Percentiles rank a stretch among this genome's conserved stretches.
Evolutionary conservation across 64 coral and sea anemone species (phyloP).

Genomic region (Astreopora myriophthalma): DNA sequence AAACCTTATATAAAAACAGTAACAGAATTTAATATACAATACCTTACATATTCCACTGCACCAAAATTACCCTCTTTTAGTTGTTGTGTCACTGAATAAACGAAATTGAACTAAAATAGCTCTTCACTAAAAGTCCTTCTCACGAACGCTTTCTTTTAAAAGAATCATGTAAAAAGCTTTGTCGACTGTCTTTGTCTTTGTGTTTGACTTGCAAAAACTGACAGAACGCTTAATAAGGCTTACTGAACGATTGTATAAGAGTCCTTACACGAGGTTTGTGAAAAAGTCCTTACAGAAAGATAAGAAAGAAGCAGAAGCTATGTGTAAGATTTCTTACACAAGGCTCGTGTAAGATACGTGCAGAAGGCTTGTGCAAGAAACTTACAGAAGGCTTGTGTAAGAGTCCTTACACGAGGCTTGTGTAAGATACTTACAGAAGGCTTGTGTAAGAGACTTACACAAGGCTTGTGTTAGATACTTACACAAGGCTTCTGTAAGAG

Average conservation of each 20-base stretch:
- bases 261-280: neutral
- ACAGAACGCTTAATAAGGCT: neutral
- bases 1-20: too few species aligned
- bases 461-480: neutral
- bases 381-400: neutral
- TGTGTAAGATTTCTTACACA: neutral
- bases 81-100: too few species aligned
- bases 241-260: too few species aligned
- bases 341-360: neutral
- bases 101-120: too few species aligned
- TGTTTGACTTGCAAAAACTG: neutral
- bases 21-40: too few species aligned
- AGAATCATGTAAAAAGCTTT: too few species aligned
- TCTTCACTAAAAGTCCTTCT: too few species aligned
- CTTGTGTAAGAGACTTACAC: neutral
- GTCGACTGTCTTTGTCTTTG: too few species aligned
- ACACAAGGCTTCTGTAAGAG: too few species aligned
- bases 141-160: too few species aligned
- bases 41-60: too few species aligned
- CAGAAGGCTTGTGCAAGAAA: neutral
- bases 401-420: neutral
- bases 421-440: neutral
- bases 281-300: neutral
- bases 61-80: too few species aligned
- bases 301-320: neutral